phyloP scores from a whole-genome alignment of 2,113 vertebrate genomes.

The Pao palembangensis region DNA sequence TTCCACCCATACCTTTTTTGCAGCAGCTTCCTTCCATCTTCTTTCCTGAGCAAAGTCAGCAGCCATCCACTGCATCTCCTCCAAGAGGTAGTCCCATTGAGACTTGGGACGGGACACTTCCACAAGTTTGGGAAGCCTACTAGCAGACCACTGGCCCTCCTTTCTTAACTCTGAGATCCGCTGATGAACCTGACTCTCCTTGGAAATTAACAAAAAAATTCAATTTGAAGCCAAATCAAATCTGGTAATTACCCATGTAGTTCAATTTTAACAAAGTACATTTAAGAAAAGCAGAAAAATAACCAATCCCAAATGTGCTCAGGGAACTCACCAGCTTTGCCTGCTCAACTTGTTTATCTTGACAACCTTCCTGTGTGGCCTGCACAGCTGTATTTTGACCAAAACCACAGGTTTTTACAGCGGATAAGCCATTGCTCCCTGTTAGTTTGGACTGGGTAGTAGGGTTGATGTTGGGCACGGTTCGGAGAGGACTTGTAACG shows the following conservation, averaged over 20 bases:
- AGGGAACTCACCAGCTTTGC: slow-evolving; percentile 83
- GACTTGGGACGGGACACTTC: slow-evolving; percentile 89
- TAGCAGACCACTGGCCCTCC: slow-evolving; percentile 91
- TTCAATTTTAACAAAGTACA: no score
- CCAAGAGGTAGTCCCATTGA: slow-evolving; percentile 96
- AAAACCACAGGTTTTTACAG: slow-evolving; percentile 80
- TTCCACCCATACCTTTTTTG: slow-evolving; percentile 85
- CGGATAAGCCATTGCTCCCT: slow-evolving; percentile 75
- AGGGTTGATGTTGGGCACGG: slow-evolving; percentile 79
- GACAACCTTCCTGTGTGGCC: slow-evolving; percentile 80
- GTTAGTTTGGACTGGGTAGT: slow-evolving; percentile 83
- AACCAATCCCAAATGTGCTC: no score
- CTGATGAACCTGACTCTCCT: slow-evolving; percentile 91
- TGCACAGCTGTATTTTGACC: slow-evolving; percentile 74
- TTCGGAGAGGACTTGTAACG: slow-evolving; percentile 76
- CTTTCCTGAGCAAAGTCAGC: slow-evolving; percentile 97
- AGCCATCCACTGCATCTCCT: slow-evolving; percentile 99
- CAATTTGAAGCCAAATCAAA: neutral
- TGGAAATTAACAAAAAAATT: slow-evolving; percentile 7
- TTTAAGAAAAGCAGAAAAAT: no score
- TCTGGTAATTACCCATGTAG: neutral
- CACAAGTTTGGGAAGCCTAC: slow-evolving; percentile 89
- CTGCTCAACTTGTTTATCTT: slow-evolving; percentile 93
- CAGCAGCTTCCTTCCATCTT: slow-evolving; percentile 93
- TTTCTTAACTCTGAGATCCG: slow-evolving; percentile 88